Percentiles rank a stretch among this genome's conserved stretches.
These are phyloP conservation scores for Diglossa cyanea DNA, from an alignment of 2,797 vertebrate genomes.

Conservation along the genomic window DNA sequence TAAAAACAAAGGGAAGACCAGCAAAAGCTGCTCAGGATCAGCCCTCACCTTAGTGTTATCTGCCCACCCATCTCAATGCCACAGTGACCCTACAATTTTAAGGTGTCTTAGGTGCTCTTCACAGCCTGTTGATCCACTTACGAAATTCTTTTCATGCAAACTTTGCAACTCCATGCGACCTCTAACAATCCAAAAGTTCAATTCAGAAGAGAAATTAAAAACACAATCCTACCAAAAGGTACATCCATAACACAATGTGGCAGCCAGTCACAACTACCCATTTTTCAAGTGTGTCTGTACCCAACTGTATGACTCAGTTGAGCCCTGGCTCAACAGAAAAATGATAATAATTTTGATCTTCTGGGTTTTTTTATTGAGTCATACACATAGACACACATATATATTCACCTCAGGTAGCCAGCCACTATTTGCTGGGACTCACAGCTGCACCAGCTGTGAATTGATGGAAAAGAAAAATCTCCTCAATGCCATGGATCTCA, in stretches of 20 bases:
- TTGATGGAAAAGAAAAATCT: neutral
- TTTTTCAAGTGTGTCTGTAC: neutral
- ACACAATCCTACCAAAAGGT: neutral
- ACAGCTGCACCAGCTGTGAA: neutral
- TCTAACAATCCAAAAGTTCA: neutral
- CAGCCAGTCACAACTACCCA: accelerated
- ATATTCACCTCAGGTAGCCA: neutral
- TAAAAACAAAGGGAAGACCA: neutral
- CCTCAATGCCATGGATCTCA: neutral
- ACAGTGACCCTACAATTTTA: neutral
- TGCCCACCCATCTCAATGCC: neutral
- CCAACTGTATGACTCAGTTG: neutral
- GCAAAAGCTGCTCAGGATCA: neutral
- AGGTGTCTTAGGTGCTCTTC: neutral
- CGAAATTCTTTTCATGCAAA: neutral
- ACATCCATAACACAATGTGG: neutral
- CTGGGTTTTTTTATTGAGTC: neutral
- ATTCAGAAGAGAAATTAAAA: neutral
- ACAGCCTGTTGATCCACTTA: neutral
- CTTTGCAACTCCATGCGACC: accelerated
- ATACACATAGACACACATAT: neutral
- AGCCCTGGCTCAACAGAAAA: neutral
- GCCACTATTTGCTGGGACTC: neutral
- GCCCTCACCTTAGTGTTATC: neutral
- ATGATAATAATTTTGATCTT: neutral